phyloP scores from a whole-genome alignment of 2,888 invertebrate species.

The Dexiosoma caninum region DNA sequence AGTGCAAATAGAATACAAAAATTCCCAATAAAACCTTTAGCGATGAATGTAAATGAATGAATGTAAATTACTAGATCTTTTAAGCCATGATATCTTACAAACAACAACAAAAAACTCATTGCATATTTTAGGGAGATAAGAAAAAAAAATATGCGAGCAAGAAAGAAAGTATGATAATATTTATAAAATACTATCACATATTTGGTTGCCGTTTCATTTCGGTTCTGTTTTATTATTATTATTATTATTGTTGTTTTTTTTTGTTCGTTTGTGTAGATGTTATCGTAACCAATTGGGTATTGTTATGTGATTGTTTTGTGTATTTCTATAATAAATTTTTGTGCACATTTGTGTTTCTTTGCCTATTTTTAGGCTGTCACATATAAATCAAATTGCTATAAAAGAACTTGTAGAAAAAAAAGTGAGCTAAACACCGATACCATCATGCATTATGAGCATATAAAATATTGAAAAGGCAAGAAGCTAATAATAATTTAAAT shows the following conservation, averaged over 20 bases:
- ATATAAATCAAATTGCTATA: conserved; percentile 31
- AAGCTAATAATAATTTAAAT: conserved; percentile 34
- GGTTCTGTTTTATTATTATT: not conserved
- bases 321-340: conserved; percentile 12
- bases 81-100: conserved; percentile 41
- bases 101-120: conserved; percentile 4
- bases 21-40: conserved; percentile 31
- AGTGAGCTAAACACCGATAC: conserved; percentile 25
- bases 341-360: not conserved
- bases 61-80: conserved; percentile 30
- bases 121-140: not conserved
- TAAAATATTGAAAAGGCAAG: not conserved
- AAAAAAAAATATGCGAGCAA: no score
- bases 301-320: conserved; percentile 48
- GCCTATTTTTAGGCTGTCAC: not conserved
- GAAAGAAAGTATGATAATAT: no score
- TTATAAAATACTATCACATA: conserved; percentile 27
- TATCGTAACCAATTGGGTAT: conserved; percentile 35
- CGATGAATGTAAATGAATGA: conserved; percentile 10
- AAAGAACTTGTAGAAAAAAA: conserved; percentile 34
- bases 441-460: not conserved
- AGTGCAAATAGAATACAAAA: conserved; percentile 4
- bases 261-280: not conserved
- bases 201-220: not conserved
- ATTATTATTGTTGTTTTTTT: not conserved